A percentile compares a stretch with the other conserved stretches of the same genome.
Conservation (phyloP, 2,797 vertebrate species). For the Heliangelus exortis region DNA sequence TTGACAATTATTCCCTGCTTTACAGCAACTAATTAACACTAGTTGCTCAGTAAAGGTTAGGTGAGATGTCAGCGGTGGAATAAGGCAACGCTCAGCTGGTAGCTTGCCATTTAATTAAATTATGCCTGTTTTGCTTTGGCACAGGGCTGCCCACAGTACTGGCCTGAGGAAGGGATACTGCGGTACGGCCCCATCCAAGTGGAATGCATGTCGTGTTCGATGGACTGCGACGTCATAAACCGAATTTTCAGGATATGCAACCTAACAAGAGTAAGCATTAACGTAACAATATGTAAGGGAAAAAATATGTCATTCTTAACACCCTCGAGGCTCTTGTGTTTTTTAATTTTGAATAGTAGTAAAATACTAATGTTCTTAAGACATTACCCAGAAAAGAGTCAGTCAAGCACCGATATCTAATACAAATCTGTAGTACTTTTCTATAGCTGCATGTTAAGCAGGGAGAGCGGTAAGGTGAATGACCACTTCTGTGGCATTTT, state of each 20-base stretch:
- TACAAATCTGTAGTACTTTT: neutral
- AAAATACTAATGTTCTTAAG: neutral
- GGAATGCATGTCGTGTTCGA: slow-evolving; percentile 97
- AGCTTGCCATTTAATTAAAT: neutral
- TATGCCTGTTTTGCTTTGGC: neutral
- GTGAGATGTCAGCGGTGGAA: neutral
- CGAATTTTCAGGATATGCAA: slow-evolving; percentile 99
- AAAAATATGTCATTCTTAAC: neutral
- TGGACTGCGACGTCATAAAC: slow-evolving; percentile 98
- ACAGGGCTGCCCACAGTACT: slow-evolving; percentile 98
- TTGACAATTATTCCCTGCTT: neutral
- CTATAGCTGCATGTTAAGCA: neutral
- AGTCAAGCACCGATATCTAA: neutral
- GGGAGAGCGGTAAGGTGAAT: neutral
- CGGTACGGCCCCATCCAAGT: slow-evolving; percentile 97
- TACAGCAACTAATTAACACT: neutral
- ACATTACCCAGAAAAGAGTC: neutral
- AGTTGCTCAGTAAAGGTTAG: neutral
- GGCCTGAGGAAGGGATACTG: slow-evolving; percentile 96
- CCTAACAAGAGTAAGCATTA: slow-evolving; percentile 90
- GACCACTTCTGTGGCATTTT: neutral
- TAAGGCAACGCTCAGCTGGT: neutral
- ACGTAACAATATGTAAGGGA: neutral
- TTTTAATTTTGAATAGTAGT: neutral
- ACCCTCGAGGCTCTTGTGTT: neutral